Percentiles rank a stretch among this genome's conserved stretches.
phyloP scores from a whole-genome alignment of 2,113 vertebrate species.

The Myiozetetes cayanensis region DNA sequence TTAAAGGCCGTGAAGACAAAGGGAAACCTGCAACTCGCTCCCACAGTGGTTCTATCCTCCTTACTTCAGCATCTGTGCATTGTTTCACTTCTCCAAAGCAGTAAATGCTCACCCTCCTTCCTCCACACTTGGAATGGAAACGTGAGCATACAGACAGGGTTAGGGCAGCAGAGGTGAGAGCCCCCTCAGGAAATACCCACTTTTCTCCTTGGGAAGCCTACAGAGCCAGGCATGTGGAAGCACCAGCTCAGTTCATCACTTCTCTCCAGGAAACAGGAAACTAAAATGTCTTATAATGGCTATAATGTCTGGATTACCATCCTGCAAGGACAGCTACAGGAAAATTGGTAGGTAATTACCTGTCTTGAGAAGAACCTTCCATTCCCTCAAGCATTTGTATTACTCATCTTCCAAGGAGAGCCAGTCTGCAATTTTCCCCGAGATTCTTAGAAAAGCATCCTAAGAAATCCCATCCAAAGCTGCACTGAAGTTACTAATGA shows the following conservation, averaged over 20 bases:
- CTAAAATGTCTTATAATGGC: neutral
- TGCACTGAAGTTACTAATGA: neutral
- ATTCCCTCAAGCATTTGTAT: neutral
- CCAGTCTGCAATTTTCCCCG: accelerated
- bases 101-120: neutral
- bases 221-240: neutral
- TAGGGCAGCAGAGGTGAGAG: neutral
- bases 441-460: neutral
- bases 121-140: neutral
- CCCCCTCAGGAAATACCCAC: neutral
- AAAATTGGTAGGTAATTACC: neutral
- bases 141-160: accelerated
- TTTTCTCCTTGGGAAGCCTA: neutral
- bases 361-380: neutral
- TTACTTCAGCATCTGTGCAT: neutral
- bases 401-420: neutral
- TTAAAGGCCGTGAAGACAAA: neutral
- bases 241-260: neutral
- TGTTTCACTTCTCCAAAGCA: neutral
- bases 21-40: neutral
- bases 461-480: neutral
- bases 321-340: neutral
- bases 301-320: neutral
- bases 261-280: neutral
- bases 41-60: neutral